These are phyloP conservation scores for Oenanthe oenanthe DNA, from an alignment of 2,113 vertebrate species.

Conservation along the genomic window DNA sequence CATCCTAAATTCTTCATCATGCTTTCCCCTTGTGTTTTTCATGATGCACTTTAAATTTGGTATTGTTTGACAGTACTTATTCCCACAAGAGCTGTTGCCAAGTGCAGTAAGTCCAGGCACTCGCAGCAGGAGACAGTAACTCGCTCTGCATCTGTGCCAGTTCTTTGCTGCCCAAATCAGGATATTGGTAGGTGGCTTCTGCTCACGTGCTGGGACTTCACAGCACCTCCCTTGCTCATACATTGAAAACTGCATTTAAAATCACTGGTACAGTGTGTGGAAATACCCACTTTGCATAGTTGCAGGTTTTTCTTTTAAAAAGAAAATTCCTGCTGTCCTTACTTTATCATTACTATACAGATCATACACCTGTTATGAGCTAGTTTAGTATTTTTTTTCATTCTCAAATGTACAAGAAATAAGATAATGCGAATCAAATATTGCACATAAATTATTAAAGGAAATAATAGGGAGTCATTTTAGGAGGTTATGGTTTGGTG, in stretches of 20 bases:
- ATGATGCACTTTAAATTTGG: neutral
- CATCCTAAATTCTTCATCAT: neutral
- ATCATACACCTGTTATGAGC: neutral
- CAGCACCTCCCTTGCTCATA: neutral
- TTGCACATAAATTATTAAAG: neutral
- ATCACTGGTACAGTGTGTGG: neutral
- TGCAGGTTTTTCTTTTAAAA: neutral
- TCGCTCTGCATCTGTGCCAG: accelerated
- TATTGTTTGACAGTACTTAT: neutral
- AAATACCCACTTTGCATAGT: neutral
- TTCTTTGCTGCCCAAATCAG: neutral
- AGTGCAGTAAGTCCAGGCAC: neutral
- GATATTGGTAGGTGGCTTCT: neutral
- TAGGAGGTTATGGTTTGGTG: neutral
- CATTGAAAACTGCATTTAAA: neutral
- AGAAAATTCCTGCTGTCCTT: neutral
- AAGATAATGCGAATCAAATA: neutral
- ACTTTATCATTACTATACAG: neutral
- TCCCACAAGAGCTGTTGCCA: neutral
- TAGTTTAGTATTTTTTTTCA: neutral
- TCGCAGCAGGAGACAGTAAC: neutral
- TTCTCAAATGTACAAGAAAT: neutral
- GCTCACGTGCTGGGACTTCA: neutral
- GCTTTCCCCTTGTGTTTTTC: neutral
- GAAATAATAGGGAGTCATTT: neutral